These are phyloP conservation scores for Nemapogon koenigi DNA, from an alignment of 2,888 invertebrate genomes.

Conservation along the genomic window DNA sequence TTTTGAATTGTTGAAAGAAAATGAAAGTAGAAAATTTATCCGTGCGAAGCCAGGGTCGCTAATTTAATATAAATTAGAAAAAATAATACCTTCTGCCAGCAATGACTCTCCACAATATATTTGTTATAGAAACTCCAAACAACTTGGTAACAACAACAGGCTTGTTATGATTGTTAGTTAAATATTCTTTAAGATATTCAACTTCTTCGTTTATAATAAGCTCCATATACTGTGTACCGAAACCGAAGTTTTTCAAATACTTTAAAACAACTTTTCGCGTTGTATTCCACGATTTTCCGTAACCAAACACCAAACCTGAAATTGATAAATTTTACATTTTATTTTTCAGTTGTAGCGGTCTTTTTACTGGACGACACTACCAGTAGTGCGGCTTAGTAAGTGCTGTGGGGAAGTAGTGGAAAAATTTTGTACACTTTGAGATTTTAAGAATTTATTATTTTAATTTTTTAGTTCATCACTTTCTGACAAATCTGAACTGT, in stretches of 20 bases:
- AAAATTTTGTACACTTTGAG: too few species aligned
- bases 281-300: conserved; percentile 69
- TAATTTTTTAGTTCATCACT: too few species aligned
- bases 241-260: conserved; percentile 69
- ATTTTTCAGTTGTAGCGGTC: too few species aligned
- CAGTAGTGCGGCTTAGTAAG: too few species aligned
- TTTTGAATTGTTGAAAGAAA: not conserved
- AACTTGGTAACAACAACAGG: conserved; percentile 59
- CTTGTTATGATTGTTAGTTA: conserved; percentile 28
- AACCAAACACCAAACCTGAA: conserved; percentile 73
- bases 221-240: conserved; percentile 68
- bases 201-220: conserved; percentile 68
- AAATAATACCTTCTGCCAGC: conserved; percentile 64
- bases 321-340: too few species aligned
- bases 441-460: too few species aligned
- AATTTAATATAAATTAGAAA: not conserved
- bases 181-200: conserved; percentile 55
- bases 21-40: not conserved
- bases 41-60: not conserved
- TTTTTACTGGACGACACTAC: too few species aligned
- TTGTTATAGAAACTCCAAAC: conserved; percentile 72
- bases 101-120: conserved; percentile 74
- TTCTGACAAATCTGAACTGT: too few species aligned
- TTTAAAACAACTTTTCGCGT: conserved; percentile 70
- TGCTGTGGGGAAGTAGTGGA: too few species aligned